A percentile compares a stretch with the other conserved stretches of the same genome.
Evolutionary conservation across 2,888 invertebrate species (phyloP).

Genomic region (Melanostoma mellinum): DNA sequence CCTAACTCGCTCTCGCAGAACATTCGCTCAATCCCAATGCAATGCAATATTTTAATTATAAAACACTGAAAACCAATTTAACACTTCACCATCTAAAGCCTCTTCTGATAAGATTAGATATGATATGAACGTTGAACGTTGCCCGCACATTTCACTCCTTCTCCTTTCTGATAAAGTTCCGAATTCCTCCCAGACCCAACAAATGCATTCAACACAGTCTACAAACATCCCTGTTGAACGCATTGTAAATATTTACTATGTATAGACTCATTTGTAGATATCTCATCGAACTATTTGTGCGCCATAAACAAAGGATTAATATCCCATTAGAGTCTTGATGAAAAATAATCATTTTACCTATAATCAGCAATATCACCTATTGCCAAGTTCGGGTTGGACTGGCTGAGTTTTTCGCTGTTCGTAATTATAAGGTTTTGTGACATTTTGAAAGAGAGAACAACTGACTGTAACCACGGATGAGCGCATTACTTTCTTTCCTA

Average conservation of each 20-base stretch:
- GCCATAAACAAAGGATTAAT: constrained; percentile 49
- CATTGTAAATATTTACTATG: constrained; percentile 49
- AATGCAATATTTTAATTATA: constrained; percentile 64
- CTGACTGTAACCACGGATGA: neutral
- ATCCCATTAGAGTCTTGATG: constrained; percentile 63
- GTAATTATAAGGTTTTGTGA: constrained; percentile 58
- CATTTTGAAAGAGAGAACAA: constrained; percentile 34
- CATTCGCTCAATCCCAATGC: constrained; percentile 10
- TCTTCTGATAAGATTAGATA: constrained; percentile 66
- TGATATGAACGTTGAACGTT: constrained; percentile 5
- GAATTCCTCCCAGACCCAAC: constrained; percentile 10
- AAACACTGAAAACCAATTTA: constrained; percentile 71
- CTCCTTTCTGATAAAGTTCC: neutral
- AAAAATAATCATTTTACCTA: constrained; percentile 30
- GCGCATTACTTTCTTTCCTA: constrained; percentile 25
- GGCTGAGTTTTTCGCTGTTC: neutral
- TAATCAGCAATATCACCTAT: constrained; percentile 40
- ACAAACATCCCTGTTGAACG: constrained; percentile 35
- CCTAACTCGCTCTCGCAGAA: neutral
- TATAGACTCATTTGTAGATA: constrained; percentile 42
- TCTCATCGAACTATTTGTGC: constrained; percentile 49
- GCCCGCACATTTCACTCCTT: constrained; percentile 4
- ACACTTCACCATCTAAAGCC: constrained; percentile 58
- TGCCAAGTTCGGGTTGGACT: constrained; percentile 3
- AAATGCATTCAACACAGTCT: constrained; percentile 14